Evolutionary conservation across 2,797 vertebrate genomes (phyloP).

Genomic region (Lateolabrax maculatus): DNA sequence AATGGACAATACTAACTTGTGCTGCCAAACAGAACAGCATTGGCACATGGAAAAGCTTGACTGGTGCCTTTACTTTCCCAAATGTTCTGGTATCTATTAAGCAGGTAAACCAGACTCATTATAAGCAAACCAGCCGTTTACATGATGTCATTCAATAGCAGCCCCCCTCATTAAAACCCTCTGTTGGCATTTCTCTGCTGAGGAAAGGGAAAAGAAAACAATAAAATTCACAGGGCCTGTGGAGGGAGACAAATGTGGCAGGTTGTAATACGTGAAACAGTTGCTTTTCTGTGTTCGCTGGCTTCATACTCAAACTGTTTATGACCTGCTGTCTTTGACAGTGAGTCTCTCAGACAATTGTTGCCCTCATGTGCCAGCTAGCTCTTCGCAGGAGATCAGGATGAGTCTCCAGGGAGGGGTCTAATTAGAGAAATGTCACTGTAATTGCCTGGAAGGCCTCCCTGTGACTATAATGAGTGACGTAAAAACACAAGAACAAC

Average conservation of each 20-base stretch:
- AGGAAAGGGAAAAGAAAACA: conserved; percentile 47
- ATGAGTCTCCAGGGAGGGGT: conserved; percentile 44
- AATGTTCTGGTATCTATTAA: conserved; percentile 65
- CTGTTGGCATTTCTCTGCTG: conserved; percentile 37
- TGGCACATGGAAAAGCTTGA: conserved; percentile 36
- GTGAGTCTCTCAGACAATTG: conserved; percentile 59
- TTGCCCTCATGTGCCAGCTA: conserved; percentile 44
- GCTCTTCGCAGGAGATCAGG: conserved; percentile 39
- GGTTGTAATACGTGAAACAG: conserved; percentile 46
- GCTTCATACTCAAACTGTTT: conserved; percentile 56
- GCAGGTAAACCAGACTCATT: conserved; percentile 58
- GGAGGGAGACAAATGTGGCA: conserved; percentile 50
- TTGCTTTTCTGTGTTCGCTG: conserved; percentile 30
- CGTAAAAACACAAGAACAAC: conserved; percentile 21
- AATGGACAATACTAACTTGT: conserved; percentile 60
- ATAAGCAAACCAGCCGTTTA: conserved; percentile 50
- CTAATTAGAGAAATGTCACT: conserved; percentile 70
- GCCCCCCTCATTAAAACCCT: conserved; percentile 64
- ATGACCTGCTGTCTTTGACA: conserved; percentile 60
- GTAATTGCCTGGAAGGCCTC: conserved; percentile 50
- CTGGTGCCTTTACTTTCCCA: conserved; percentile 19
- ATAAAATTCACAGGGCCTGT: conserved; percentile 38
- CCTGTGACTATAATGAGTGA: conserved; percentile 34
- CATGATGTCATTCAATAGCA: conserved; percentile 57
- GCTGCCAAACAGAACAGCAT: conserved; percentile 41